A percentile compares a stretch with the other conserved stretches of the same genome.
phyloP scores from a whole-genome alignment of 2,888 invertebrate species.

The Acrocyrtus sp. region DNA sequence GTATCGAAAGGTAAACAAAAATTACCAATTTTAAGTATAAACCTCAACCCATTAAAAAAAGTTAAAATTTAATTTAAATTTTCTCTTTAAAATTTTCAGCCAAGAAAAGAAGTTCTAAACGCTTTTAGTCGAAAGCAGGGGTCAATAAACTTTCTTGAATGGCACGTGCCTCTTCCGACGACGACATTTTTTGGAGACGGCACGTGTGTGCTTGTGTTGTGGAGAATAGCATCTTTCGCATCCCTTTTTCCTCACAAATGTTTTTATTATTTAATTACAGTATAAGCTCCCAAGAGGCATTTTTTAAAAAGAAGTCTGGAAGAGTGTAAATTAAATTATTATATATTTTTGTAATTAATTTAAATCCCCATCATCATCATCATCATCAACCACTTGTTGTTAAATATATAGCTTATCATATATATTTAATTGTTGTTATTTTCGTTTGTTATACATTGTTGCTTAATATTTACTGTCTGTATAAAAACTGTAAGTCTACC shows the following conservation, averaged over 20 bases:
- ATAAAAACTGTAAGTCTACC: background rate
- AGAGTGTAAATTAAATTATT: background rate
- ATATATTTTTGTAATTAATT: background rate
- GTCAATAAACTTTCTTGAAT: slow-evolving; percentile 32
- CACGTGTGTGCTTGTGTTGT: background rate
- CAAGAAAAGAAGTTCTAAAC: slow-evolving; percentile 16
- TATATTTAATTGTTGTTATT: background rate
- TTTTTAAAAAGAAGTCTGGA: background rate
- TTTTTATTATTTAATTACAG: background rate
- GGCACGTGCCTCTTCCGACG: background rate
- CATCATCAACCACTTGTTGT: no score
- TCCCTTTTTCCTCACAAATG: no score
- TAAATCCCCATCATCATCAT: no score
- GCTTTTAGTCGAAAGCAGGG: slow-evolving; percentile 12
- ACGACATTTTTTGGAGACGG: background rate
- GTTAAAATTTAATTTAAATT: no score
- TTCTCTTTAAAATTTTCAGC: no score
- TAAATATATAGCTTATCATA: no score
- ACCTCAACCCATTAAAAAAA: no score
- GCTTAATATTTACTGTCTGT: background rate
- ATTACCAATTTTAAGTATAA: background rate
- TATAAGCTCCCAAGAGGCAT: slow-evolving; percentile 27
- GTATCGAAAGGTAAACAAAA: slow-evolving; percentile 53
- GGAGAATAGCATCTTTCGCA: background rate
- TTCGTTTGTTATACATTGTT: background rate